Base-by-base conservation (phyloP, 2,888 invertebrate genomes). In the Hypercompe scribonia region DNA sequence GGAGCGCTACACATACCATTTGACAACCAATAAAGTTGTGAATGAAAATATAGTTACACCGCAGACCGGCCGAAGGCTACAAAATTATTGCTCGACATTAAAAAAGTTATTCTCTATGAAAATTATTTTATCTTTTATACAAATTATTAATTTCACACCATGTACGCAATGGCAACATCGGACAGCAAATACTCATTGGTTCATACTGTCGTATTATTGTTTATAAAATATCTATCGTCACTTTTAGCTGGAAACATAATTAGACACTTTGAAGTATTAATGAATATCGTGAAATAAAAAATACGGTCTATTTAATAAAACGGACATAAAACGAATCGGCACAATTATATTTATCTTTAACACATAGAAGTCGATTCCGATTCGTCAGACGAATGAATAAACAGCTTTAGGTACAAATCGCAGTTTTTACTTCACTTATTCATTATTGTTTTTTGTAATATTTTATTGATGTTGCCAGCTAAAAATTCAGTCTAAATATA, bases 51-150 rank as follows among this genome's bases (percentile, higher is more conserved):
- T 39, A 81, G 61, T 24, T 66, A 78, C 79, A 84, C 81, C 78
- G 79, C 92, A 91, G 93, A 91, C 93, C 93, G 92, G 91, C 91
- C 84, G 75, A 92, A 93, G 92, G 92, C 93, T 88, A 87, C 80
- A 78, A 89, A 90, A 91, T 91, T 94, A 94, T 94, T 94, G 94
- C 94, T 94, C 81, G 78, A 87, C 83, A 85, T 90, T 90, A 71
- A 77, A 75, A 77, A 80, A 85, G 76, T 88, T 87, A 87, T 84
- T 89, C 82, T 85, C 86, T 84, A 86, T 80, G 79, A 78, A 78
- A 81, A 83, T 79, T 82, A 81, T 81, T 80, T 74, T 81, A 65
- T 81, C 78, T 79, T 79, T 79, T 80, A 83, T 81, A 84, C 84
- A 83, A 85, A 84, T 77, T 54, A n/a, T 54, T 79, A 84, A 76